Percentiles rank a stretch among this genome's conserved stretches.
Conservation (phyloP, 2,888 invertebrate species). For the Trissolcus brochymenae region DNA sequence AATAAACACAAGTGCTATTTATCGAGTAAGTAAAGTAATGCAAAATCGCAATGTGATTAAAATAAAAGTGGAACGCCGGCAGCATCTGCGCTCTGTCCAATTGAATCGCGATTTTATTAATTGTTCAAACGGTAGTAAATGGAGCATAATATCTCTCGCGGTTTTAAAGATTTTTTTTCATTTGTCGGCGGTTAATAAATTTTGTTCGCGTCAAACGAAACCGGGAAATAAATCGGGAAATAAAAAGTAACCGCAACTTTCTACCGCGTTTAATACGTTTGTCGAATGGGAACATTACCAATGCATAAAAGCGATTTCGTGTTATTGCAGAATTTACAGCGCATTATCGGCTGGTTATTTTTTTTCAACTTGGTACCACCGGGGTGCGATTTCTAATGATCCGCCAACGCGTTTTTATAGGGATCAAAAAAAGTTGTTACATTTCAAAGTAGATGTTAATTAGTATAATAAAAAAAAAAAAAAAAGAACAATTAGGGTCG, state of each 20-base stretch:
- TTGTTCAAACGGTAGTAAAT: slow-evolving; percentile 30
- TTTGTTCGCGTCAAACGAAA: slow-evolving; percentile 21
- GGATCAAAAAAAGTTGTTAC: neutral
- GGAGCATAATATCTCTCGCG: slow-evolving; percentile 34
- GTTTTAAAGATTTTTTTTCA: neutral
- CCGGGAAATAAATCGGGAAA: slow-evolving; percentile 25
- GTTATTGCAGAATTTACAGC: slow-evolving; percentile 28
- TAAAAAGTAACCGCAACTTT: slow-evolving; percentile 27
- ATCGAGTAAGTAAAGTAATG: neutral
- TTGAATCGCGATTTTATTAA: slow-evolving; percentile 22
- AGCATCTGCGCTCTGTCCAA: neutral
- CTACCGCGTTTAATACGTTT: slow-evolving; percentile 35
- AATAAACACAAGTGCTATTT: no score
- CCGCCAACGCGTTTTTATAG: neutral
- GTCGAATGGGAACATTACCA: slow-evolving; percentile 36
- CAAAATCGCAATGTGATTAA: neutral
- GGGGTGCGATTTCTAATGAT: slow-evolving; percentile 20
- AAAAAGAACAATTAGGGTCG: no score
- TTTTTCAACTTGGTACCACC: slow-evolving; percentile 1
- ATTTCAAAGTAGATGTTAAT: neutral
- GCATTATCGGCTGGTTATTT: slow-evolving; percentile 17
- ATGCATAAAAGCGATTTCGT: slow-evolving; percentile 42
- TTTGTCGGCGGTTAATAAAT: slow-evolving; percentile 26
- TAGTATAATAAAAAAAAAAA: no score
- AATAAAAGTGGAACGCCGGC: no score